A percentile compares a stretch with the other conserved stretches of the same genome.
Evolutionary conservation across 2,797 vertebrate species (phyloP).

Genomic region (Margarornis squamiger): DNA sequence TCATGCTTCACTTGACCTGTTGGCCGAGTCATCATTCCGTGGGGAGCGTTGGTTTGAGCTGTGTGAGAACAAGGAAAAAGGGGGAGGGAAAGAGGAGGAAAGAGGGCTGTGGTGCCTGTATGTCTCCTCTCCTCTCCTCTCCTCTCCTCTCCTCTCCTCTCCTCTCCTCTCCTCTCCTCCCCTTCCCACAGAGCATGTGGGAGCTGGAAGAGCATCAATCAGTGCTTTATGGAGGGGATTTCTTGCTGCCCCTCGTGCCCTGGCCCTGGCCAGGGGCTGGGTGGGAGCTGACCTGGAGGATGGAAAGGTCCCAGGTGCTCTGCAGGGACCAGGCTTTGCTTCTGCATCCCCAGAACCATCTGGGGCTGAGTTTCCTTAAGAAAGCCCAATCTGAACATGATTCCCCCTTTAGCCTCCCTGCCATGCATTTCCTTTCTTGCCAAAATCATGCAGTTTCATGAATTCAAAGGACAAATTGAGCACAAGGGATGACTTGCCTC

Average conservation of each 20-base stretch:
- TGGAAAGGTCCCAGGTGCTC: background rate
- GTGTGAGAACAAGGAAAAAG: background rate
- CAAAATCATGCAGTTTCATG: background rate
- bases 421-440: rapidly evolving
- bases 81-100: background rate
- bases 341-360: rapidly evolving
- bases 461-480: background rate
- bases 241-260: background rate
- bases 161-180: background rate
- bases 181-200: rapidly evolving
- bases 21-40: background rate
- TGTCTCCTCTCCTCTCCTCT: background rate
- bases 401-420: background rate
- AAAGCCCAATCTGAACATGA: background rate
- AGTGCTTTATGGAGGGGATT: background rate
- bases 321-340: background rate
- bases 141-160: background rate
- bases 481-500: background rate
- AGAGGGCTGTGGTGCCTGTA: background rate
- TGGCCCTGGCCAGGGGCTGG: background rate
- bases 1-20: constrained; percentile 17
- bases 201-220: rapidly evolving
- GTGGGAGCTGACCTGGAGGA: background rate
- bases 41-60: background rate
- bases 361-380: background rate